These are phyloP conservation scores for Abrostola triplasia DNA, from an alignment of 2,888 invertebrate genomes.

Conservation along the genomic window DNA sequence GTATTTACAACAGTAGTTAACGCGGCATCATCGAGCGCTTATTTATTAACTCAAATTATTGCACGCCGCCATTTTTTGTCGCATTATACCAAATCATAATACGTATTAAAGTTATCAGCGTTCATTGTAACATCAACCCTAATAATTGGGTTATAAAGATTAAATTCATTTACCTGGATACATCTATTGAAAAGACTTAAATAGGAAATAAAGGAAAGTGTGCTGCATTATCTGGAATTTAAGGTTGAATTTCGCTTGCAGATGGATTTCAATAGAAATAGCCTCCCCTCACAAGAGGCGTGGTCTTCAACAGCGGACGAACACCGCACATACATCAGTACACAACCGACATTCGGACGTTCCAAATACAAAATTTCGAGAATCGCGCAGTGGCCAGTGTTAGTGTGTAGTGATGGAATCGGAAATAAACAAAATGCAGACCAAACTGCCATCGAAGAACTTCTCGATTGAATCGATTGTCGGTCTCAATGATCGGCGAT, in stretches of 20 bases:
- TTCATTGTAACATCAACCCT: slow-evolving; percentile 15
- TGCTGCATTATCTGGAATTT: fast-evolving
- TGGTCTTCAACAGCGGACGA: slow-evolving; percentile 60
- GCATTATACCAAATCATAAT: slow-evolving; percentile 55
- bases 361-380: slow-evolving; percentile 62
- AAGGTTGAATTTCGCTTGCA: slow-evolving; percentile 31
- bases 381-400: slow-evolving; percentile 57
- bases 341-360: slow-evolving; percentile 69
- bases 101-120: slow-evolving; percentile 47
- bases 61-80: slow-evolving; percentile 54
- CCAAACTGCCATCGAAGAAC: slow-evolving; percentile 87
- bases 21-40: slow-evolving; percentile 54
- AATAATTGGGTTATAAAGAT: fast-evolving
- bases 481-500: slow-evolving; percentile 76
- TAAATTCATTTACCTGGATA: slow-evolving; percentile 7
- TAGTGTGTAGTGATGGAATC: slow-evolving; percentile 77
- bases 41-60: slow-evolving; percentile 57
- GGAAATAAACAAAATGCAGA: slow-evolving; percentile 80
- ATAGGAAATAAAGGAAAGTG: slow-evolving; percentile 4
- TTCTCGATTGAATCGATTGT: slow-evolving; percentile 91
- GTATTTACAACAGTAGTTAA: slow-evolving; percentile 50
- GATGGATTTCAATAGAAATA: slow-evolving; percentile 26
- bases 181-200: slow-evolving; percentile 2
- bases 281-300: slow-evolving; percentile 69
- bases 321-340: slow-evolving; percentile 66